phyloP scores from a whole-genome alignment of 2,888 invertebrate genomes.

The Vannuccia rotundouncinata region DNA sequence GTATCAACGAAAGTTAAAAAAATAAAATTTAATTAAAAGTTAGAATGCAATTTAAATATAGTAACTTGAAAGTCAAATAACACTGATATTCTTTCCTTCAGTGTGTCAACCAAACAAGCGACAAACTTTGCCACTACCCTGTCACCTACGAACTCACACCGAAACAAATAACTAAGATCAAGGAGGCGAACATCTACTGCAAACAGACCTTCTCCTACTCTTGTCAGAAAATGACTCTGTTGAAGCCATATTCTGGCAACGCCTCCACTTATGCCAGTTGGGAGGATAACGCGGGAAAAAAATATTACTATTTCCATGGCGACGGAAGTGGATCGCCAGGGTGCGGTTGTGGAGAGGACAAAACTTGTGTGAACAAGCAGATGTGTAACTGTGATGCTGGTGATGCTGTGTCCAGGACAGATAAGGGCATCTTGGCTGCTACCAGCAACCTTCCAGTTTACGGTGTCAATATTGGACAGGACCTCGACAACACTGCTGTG shows the following conservation, averaged over 20 bases:
- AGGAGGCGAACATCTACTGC: neutral
- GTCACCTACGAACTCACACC: constrained; percentile 28
- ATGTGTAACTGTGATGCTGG: constrained; percentile 48
- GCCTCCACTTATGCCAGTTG: constrained; percentile 19
- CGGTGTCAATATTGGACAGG: constrained; percentile 40
- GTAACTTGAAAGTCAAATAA: no score
- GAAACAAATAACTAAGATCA: constrained; percentile 11
- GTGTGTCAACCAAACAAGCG: neutral
- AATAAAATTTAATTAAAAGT: no score
- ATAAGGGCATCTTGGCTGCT: constrained; percentile 46
- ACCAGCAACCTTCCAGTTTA: constrained; percentile 44
- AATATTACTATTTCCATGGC: constrained; percentile 22
- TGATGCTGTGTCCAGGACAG: constrained; percentile 43
- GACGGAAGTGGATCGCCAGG: neutral
- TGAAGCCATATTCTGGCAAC: constrained; percentile 1
- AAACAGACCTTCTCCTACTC: constrained; percentile 21
- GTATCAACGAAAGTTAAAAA: no score
- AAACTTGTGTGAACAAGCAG: neutral
- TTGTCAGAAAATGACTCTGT: constrained; percentile 22
- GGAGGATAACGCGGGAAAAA: neutral
- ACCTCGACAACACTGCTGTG: neutral
- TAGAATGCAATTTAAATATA: no score
- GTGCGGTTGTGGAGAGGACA: constrained; percentile 18
- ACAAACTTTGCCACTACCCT: constrained; percentile 20
- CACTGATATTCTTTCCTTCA: neutral